Evolutionary conservation across 2,888 invertebrate species (phyloP), one percentile per base, ranked within the genome.

Genomic region (Agrotis clavis): DNA sequence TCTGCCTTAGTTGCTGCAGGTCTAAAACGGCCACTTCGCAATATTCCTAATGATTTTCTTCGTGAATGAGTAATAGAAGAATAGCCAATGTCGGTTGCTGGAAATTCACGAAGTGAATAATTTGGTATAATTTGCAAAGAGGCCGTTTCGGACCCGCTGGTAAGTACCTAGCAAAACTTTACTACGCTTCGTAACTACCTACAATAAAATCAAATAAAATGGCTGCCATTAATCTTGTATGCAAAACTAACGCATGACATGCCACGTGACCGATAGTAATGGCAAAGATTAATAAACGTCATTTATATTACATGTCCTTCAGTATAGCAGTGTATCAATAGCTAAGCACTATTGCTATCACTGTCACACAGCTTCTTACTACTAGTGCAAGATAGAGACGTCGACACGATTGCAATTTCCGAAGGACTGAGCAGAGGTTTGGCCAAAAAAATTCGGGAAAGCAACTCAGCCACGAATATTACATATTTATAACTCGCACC

Each of bases 231-330:
- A 41, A 21, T 61, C 35, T 60, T 62, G 41, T 68, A 79, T 66
- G 71, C 57, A 71, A 30, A 69, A n/a, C 50, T 4, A 54, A 62
- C 61, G 67, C 71, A 35, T 79, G 65, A n/a, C 25, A n/a, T 11
- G 5, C 51, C 75, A 79, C 71, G 75, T 79, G 71, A 65, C 53
- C 21, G 53, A 60, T 74, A 77, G 14, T 41, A 56, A 48, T 41
- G 30, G 18, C 18, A 4, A 18, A 45, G 50, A 47, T 59, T 30
- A 54, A 1, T 53, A 67, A 30, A 59, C 47, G 4, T 7, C 47
- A 13, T 13, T 18, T 18, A 9, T 41, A 11, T 41, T 41, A 18
- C 21, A 48, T 9, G 5, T 19, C 5, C 51, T 19, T 69, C 1
- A 11, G n/a, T n/a, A n/a, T n/a, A n/a, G n/a, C n/a, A n/a, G n/a